phyloP scores from a whole-genome alignment of 1,140 invertebrate species.

The Cecropterus lyciades region DNA sequence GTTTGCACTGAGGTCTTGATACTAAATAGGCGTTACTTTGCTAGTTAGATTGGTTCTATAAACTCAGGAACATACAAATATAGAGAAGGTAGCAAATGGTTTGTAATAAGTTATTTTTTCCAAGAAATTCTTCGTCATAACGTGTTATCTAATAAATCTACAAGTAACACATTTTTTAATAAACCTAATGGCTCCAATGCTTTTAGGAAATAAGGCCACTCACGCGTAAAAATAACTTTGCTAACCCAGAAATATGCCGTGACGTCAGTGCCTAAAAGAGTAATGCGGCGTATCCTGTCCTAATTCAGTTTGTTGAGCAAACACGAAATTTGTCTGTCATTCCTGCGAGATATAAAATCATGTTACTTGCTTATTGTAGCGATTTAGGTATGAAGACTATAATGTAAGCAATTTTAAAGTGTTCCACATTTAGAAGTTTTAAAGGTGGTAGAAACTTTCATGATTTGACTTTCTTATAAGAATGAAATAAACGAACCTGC shows the following conservation, averaged over 20 bases:
- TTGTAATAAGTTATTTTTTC: no score
- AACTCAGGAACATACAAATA: no score
- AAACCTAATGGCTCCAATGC: conserved; percentile 28
- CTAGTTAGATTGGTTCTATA: no score
- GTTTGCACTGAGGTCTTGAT: no score
- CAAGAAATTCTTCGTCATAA: background rate
- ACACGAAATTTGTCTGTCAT: conserved; percentile 26
- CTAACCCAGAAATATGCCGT: conserved; percentile 19
- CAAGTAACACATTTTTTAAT: conserved; percentile 18
- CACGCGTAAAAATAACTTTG: conserved; percentile 30
- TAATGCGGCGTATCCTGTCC: conserved; percentile 31
- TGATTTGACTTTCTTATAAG: no score
- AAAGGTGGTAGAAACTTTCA: no score
- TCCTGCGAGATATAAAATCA: background rate
- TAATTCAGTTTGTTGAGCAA: conserved; percentile 32
- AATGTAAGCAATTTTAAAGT: background rate
- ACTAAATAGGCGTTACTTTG: no score
- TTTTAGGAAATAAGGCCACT: conserved; percentile 28
- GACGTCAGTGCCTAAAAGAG: conserved; percentile 21
- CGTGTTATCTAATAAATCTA: background rate
- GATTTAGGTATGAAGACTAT: background rate
- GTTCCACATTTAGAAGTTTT: background rate
- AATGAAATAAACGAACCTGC: no score
- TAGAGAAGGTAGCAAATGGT: no score
- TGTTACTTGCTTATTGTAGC: background rate